phyloP scores from a whole-genome alignment of 2,888 invertebrate species.

The Ischnus inquisitorius region DNA sequence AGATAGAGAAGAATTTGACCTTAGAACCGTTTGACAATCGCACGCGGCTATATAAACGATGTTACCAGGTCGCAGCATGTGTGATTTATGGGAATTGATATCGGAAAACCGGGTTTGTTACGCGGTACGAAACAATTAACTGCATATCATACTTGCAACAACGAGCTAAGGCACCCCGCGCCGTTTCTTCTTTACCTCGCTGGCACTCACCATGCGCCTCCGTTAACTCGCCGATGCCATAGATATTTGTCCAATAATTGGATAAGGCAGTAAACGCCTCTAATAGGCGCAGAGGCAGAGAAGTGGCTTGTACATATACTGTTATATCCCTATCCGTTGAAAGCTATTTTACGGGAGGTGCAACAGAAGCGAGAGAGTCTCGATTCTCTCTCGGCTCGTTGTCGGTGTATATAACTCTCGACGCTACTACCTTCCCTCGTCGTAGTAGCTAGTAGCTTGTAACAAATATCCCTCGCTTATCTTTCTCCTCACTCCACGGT shows the following conservation, averaged over 20 bases:
- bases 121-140: not conserved
- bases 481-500: conserved; percentile 34
- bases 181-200: not conserved
- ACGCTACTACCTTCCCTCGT: conserved; percentile 7
- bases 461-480: conserved; percentile 57
- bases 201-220: not conserved
- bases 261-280: conserved; percentile 82
- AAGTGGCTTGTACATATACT: conserved; percentile 64
- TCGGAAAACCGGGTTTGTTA: not conserved
- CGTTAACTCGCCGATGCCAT: conserved; percentile 50
- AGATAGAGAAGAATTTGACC: conserved; percentile 35
- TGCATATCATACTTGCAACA: not conserved
- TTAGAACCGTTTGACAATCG: conserved; percentile 10
- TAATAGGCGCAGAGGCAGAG: conserved; percentile 77
- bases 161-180: not conserved
- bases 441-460: conserved; percentile 34
- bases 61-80: not conserved
- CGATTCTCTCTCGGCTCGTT: conserved; percentile 61
- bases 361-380: conserved; percentile 62
- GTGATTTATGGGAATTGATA: conserved; percentile 52
- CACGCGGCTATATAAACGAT: not conserved
- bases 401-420: conserved; percentile 63
- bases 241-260: conserved; percentile 82
- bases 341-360: conserved; percentile 75
- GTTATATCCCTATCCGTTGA: conserved; percentile 73